A percentile compares a stretch with the other conserved stretches of the same genome.
These are phyloP conservation scores for Helicoverpa armigera DNA, from an alignment of 1,140 invertebrate genomes.

Conservation along the genomic window DNA sequence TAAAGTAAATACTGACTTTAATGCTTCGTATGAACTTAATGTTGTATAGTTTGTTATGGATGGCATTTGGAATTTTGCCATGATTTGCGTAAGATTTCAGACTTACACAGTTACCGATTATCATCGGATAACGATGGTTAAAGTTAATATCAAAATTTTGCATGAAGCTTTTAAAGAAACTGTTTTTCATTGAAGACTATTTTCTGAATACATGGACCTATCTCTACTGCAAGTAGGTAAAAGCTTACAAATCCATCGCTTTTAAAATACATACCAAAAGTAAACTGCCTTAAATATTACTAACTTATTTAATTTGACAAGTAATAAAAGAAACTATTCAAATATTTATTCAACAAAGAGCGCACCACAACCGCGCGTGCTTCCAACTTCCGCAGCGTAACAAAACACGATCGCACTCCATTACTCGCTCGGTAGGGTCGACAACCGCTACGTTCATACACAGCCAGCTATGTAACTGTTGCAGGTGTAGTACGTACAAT, in stretches of 20 bases:
- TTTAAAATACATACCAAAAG: too few species aligned
- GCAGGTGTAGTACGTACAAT: background rate
- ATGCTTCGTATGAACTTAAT: background rate
- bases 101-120: too few species aligned
- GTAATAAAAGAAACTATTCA: background rate
- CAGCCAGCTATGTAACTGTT: conserved; percentile 11
- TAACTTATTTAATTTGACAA: background rate
- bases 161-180: too few species aligned
- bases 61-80: too few species aligned
- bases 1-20: background rate
- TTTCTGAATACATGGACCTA: too few species aligned
- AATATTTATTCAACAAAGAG: background rate
- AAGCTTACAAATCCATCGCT: too few species aligned
- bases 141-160: too few species aligned
- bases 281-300: too few species aligned
- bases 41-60: background rate
- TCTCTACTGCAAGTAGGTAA: too few species aligned
- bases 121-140: too few species aligned
- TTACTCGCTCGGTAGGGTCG: conserved; percentile 26
- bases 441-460: conserved; percentile 27
- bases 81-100: too few species aligned
- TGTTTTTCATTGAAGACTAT: too few species aligned
- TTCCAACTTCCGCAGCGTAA: conserved; percentile 22
- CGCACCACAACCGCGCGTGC: conserved; percentile 12
- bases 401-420: conserved; percentile 9